A percentile compares a stretch with the other conserved stretches of the same genome.
phyloP scores from a whole-genome alignment of 1,140 invertebrate species.

The Caenorhabditis briggsae region DNA sequence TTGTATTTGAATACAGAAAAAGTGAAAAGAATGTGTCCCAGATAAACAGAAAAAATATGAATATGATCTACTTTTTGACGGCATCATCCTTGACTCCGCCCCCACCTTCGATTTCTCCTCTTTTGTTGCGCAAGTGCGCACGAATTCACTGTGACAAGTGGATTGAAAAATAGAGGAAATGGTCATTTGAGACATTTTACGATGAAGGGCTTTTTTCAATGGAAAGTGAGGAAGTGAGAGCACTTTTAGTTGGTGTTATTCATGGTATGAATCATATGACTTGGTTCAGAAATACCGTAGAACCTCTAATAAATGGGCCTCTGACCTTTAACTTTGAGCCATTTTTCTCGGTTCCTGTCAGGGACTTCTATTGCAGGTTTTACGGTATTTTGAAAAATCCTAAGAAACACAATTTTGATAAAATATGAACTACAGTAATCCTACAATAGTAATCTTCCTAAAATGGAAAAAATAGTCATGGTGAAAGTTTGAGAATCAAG shows the following conservation, averaged over 20 bases:
- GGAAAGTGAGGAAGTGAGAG: neutral
- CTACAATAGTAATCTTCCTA: too few relatives aligned
- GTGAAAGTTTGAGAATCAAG: too few relatives aligned
- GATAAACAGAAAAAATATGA: slow-evolving; percentile 16
- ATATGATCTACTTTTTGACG: slow-evolving; percentile 48
- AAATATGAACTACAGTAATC: too few relatives aligned
- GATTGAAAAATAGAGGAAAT: slow-evolving; percentile 17
- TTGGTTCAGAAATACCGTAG: neutral
- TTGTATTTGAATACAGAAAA: neutral
- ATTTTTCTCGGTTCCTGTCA: too few relatives aligned
- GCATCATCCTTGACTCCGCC: slow-evolving; percentile 15
- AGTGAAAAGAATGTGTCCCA: neutral
- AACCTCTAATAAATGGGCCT: too few relatives aligned
- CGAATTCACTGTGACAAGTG: slow-evolving; percentile 43
- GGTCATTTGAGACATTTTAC: slow-evolving; percentile 12
- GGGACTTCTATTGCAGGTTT: too few relatives aligned
- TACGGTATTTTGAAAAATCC: too few relatives aligned
- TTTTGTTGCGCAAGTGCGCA: slow-evolving; percentile 55
- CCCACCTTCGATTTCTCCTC: neutral
- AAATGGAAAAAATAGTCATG: too few relatives aligned
- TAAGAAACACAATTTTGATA: too few relatives aligned
- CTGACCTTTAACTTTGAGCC: too few relatives aligned
- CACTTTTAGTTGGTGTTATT: neutral
- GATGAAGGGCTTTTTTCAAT: neutral
- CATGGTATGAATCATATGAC: too few relatives aligned